These are phyloP conservation scores for Pangasius sanitwongsei DNA, from an alignment of 2,797 vertebrate species.

Conservation along the genomic window DNA sequence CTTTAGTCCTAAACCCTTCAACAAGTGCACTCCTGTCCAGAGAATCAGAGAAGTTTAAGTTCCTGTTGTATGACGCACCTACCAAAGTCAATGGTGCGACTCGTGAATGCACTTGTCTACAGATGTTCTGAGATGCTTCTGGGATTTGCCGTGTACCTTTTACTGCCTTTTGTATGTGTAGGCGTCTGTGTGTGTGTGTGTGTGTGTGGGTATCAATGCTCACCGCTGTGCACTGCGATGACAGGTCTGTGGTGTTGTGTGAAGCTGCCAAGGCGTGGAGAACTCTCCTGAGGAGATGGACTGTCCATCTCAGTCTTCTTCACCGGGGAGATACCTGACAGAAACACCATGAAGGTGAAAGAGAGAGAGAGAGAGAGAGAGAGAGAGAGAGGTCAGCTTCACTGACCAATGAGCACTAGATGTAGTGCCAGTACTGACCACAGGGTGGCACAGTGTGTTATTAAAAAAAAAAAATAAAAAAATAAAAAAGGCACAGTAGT, in stretches of 20 bases:
- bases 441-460: slow-evolving; percentile 32
- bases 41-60: background rate
- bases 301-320: slow-evolving; percentile 97
- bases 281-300: slow-evolving; percentile 92
- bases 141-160: background rate
- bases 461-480: background rate
- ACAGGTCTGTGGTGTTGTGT: slow-evolving; percentile 97
- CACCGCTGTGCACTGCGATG: slow-evolving; percentile 97
- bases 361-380: slow-evolving; percentile 20
- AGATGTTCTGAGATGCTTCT: background rate
- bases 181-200: slow-evolving; percentile 1
- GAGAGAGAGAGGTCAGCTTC: slow-evolving; percentile 32
- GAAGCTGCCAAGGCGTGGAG: slow-evolving; percentile 90
- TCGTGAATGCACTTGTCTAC: background rate
- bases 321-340: slow-evolving; percentile 89
- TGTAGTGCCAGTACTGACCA: slow-evolving; percentile 29
- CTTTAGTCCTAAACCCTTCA: background rate
- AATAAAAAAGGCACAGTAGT: background rate
- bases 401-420: slow-evolving; percentile 5
- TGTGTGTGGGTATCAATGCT: slow-evolving; percentile 58
- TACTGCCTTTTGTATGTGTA: background rate
- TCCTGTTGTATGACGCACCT: background rate
- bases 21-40: background rate
- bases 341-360: slow-evolving; percentile 22
- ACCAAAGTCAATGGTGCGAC: background rate